Conservation (phyloP, 2,113 vertebrate genomes). For the Notiomystis cincta region DNA sequence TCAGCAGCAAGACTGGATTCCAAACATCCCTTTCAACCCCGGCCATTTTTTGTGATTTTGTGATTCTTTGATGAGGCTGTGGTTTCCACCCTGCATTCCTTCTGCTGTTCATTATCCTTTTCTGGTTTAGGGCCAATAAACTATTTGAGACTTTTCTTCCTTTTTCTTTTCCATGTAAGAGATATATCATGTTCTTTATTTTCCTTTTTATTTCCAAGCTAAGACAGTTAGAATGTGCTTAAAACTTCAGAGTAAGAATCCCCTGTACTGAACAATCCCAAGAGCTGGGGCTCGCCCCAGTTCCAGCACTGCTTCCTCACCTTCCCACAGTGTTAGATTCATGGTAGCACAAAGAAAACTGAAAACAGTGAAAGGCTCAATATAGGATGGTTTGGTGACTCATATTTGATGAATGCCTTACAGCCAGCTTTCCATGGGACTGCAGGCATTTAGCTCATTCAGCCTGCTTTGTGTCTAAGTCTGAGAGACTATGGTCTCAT, state of each 20-base stretch:
- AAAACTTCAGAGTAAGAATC: not conserved
- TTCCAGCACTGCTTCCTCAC: not conserved
- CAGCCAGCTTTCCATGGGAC: not conserved
- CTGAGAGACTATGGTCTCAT: rapidly evolving
- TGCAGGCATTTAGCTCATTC: not conserved
- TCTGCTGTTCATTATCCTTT: not conserved
- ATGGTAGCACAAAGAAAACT: not conserved
- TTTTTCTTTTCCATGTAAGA: not conserved
- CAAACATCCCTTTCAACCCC: not conserved
- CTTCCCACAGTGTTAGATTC: not conserved
- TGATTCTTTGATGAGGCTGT: not conserved
- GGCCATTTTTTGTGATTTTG: not conserved
- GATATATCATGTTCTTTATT: not conserved
- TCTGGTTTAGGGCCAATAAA: not conserved
- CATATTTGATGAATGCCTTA: not conserved
- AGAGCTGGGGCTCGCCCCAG: not conserved
- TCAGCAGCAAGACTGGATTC: not conserved
- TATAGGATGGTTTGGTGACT: not conserved
- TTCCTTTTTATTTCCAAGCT: not conserved
- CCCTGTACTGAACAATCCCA: not conserved
- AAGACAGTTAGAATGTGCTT: not conserved
- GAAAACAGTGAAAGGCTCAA: not conserved
- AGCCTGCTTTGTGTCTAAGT: not conserved
- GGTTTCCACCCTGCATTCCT: not conserved
- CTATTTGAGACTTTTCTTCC: not conserved